Base-by-base conservation (phyloP, 2,888 invertebrate genomes). In the Actias luna region DNA sequence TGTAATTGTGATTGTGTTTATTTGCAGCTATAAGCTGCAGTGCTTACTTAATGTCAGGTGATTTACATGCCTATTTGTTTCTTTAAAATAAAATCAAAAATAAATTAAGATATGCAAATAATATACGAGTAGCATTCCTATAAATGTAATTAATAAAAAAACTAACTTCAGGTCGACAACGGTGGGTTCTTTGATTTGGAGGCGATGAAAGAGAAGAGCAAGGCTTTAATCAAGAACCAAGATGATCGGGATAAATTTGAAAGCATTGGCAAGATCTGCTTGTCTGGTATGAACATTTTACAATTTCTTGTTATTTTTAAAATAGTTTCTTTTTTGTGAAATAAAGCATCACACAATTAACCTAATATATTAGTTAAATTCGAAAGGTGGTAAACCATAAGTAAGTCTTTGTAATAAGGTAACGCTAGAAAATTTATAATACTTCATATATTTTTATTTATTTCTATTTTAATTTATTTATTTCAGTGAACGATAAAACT, bases 401-500 rank as follows among this genome's bases (percentile, higher is more conserved):
- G n/a, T n/a, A n/a, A n/a, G n/a, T n/a, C n/a, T n/a, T n/a, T n/a
- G n/a, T n/a, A n/a, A n/a, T n/a, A n/a, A n/a, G n/a, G n/a, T n/a
- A n/a, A n/a, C n/a, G n/a, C n/a, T n/a, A n/a, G n/a, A n/a, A n/a
- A n/a, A n/a, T n/a, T n/a, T n/a, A n/a, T n/a, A n/a, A n/a, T n/a
- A n/a, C n/a, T n/a, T n/a, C n/a, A n/a, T n/a, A n/a, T n/a, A n/a
- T n/a, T n/a, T n/a, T n/a, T n/a, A n/a, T n/a, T n/a, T n/a, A n/a
- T n/a, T n/a, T n/a, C n/a, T n/a, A n/a, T n/a, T n/a, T n/a, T n/a
- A n/a, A n/a, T n/a, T n/a, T n/a, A n/a, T n/a, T 27, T 0, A 22
- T 73, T 85, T 36, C 70, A 87, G 87, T 87, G 14, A 87, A 87
- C 63, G 79, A 81, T 0, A 65, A 79, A 61, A 29, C 69, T 3